Evolutionary conservation across 2,113 vertebrate genomes (phyloP), one percentile per base, ranked within the genome.

Genomic region (Corythaixoides concolor): DNA sequence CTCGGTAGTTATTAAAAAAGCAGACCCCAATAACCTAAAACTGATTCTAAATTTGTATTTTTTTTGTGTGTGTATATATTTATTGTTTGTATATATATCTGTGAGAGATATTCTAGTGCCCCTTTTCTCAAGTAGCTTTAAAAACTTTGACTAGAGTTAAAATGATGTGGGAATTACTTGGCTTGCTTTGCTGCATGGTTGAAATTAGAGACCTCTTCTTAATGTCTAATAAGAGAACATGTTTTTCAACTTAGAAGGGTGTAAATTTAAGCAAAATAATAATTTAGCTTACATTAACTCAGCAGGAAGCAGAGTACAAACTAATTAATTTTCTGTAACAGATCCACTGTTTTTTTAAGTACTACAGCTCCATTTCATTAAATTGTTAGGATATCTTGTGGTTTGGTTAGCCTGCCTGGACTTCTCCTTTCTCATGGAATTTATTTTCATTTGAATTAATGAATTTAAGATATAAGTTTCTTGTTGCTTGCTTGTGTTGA

Each of bases 251-350:
- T 91, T 89, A 91, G 53, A 97, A 94, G 95, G 67, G 90, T 18
- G 74, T 96, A 95, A 96, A 97, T 97, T 93, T 95, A 95, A 97
- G 94, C 93, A 98, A 98, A 98, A 98, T 97, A 98, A 95, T 97
- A 97, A 98, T 98, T 98, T 97, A 98, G 93, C 67, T 97, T 96
- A 90, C 92, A 97, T 97, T 98, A 98, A 94, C 97, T 76, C 98
- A 97, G 97, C 96, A 96, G 97, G 97, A 97, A 97, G 92, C 95
- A 72, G 86, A 62, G 79, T 92, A 73, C 91, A 97, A 97, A 96
- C 39, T 20, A 95, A 97, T 93, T 97, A 96, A 94, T 98, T 95
- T 85, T 97, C 80, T 87, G n/a, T 94, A 92, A 87, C 94, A 94
- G 78, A 96, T 97, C 85, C 95, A 84, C 85, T 95, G 88, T 87